Conservation (phyloP, 2,113 vertebrate species). For the Hyperoodon ampullatus region DNA sequence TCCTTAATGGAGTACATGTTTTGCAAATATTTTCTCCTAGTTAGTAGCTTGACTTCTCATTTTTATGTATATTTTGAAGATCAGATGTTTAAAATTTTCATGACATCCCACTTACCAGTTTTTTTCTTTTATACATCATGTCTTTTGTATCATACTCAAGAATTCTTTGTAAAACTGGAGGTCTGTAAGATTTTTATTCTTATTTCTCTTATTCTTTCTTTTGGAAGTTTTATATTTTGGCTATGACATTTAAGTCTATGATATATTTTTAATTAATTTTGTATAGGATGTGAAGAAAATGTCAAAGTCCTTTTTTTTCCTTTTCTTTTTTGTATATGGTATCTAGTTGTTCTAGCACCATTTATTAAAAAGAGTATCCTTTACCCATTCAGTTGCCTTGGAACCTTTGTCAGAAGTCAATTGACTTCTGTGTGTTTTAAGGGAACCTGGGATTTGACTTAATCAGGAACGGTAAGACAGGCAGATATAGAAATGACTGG, state of each 20-base stretch:
- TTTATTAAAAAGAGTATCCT: background rate
- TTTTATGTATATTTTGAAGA: conserved; percentile 5
- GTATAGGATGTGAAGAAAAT: background rate
- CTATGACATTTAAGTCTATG: background rate
- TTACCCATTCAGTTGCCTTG: too few species aligned
- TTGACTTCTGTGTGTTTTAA: background rate
- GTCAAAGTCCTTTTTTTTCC: background rate
- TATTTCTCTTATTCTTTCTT: background rate
- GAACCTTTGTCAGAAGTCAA: too few species aligned
- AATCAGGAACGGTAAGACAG: background rate
- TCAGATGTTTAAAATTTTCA: background rate
- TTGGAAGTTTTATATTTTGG: background rate
- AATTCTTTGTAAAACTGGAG: background rate
- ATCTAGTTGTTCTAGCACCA: background rate
- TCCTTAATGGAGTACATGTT: background rate
- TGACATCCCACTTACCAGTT: background rate
- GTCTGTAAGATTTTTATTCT: conserved; percentile 21
- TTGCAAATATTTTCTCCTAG: background rate
- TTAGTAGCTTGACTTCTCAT: background rate
- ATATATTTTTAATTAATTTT: background rate
- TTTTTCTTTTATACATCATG: background rate
- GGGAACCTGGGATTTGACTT: background rate
- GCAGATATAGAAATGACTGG: background rate
- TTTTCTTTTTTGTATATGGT: too few species aligned
- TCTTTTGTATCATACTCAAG: background rate